Evolutionary conservation across 2,888 invertebrate genomes (phyloP).

Genomic region (Drosophila paranaensis): DNA sequence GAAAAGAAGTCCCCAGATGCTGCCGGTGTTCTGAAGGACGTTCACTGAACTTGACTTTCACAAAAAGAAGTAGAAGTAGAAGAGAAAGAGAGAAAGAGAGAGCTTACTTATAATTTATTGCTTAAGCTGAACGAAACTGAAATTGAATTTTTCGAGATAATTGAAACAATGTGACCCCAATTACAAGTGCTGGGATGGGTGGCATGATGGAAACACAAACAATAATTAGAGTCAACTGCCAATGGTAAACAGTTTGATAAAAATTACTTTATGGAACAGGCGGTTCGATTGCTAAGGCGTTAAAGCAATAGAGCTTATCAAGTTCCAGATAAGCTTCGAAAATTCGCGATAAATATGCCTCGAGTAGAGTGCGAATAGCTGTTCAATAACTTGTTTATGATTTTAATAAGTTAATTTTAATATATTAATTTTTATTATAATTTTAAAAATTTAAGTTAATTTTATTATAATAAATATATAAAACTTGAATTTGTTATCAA

Average conservation of each 20-base stretch:
- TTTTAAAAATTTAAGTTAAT: no score
- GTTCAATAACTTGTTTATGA: background rate
- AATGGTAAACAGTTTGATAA: conserved; percentile 8
- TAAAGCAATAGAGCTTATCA: background rate
- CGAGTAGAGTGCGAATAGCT: background rate
- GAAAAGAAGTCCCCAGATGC: conserved; percentile 18
- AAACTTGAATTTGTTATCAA: no score
- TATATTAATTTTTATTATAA: background rate
- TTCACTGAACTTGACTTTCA: conserved; percentile 66
- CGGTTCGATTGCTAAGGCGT: background rate
- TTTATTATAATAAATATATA: background rate
- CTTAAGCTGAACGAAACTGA: background rate
- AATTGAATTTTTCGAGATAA: conserved; percentile 15
- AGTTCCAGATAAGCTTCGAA: conserved; percentile 11
- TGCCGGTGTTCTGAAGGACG: conserved; percentile 69
- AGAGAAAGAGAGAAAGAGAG: background rate
- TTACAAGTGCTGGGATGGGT: conserved; percentile 9
- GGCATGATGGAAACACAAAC: background rate
- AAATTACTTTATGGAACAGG: conserved; percentile 2
- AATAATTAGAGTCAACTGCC: conserved; percentile 12
- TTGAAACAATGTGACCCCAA: conserved; percentile 26
- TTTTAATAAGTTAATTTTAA: background rate
- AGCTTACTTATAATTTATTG: background rate
- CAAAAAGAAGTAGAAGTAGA: conserved; percentile 16
- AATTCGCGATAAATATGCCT: background rate